A percentile compares a stretch with the other conserved stretches of the same genome.
Evolutionary conservation across 2,113 vertebrate species (phyloP).

Genomic region (Cephalopterus ornatus): DNA sequence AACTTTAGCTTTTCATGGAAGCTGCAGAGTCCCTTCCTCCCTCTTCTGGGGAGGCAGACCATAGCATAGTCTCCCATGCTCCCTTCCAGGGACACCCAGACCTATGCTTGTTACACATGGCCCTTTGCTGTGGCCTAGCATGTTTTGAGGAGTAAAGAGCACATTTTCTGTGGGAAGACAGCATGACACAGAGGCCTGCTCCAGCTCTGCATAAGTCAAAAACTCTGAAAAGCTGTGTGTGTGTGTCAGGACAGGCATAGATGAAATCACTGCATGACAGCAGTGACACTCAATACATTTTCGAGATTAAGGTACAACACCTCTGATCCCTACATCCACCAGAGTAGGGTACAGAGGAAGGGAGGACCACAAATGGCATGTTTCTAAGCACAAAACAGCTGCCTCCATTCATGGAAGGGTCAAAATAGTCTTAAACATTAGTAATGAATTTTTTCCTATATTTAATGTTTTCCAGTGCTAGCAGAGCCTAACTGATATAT

Average conservation of each 20-base stretch:
- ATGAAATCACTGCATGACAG: neutral
- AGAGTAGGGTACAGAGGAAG: neutral
- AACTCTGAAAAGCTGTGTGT: neutral
- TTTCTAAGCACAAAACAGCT: neutral
- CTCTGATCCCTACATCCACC: neutral
- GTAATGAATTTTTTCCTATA: neutral
- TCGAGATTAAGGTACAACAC: neutral
- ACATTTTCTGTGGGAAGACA: neutral
- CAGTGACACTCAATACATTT: neutral
- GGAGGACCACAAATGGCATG: neutral
- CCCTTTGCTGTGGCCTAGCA: neutral
- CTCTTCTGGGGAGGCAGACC: rapidly evolving
- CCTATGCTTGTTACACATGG: neutral
- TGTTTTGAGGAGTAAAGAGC: neutral
- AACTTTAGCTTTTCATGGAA: neutral
- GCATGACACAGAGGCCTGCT: neutral
- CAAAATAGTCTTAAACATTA: neutral
- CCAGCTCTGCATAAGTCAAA: neutral
- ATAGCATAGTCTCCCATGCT: rapidly evolving
- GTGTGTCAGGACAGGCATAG: neutral
- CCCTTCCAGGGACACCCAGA: neutral
- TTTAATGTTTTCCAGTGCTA: neutral
- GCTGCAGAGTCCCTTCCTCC: neutral
- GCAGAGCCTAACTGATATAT: neutral
- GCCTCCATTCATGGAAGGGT: neutral